phyloP scores from a whole-genome alignment of 2,797 vertebrate genomes.

The Neopelma chrysocephalum region DNA sequence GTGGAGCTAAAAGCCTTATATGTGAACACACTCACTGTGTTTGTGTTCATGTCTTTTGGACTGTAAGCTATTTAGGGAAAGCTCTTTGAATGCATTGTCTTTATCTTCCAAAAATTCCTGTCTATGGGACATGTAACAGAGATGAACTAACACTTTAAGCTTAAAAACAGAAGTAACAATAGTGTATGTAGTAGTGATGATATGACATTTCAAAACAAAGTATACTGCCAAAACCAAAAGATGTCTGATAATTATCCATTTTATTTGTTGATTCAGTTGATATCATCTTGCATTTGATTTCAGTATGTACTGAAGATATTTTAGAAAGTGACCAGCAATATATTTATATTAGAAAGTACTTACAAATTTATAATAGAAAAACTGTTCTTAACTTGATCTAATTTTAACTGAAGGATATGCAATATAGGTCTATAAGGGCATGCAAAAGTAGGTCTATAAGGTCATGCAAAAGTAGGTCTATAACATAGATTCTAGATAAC shows the following conservation, averaged over 20 bases:
- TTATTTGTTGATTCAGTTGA: neutral
- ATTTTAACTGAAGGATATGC: neutral
- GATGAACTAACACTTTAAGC: neutral
- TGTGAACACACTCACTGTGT: neutral
- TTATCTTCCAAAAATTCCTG: neutral
- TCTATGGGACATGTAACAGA: neutral
- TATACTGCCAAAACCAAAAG: neutral
- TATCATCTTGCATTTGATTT: neutral
- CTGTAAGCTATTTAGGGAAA: neutral
- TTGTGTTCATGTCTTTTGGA: neutral
- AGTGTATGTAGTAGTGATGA: neutral
- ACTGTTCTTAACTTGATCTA: neutral
- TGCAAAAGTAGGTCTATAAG: neutral
- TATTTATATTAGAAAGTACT: neutral
- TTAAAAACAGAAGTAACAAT: neutral
- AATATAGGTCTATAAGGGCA: neutral
- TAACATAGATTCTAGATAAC: neutral
- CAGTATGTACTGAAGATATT: neutral
- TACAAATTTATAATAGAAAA: neutral
- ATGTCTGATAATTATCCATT: accelerated
- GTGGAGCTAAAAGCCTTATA: neutral
- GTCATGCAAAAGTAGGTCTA: neutral
- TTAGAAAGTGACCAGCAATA: neutral
- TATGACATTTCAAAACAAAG: neutral
- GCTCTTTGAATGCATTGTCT: neutral